These are phyloP conservation scores for Loriculus beryllinus DNA, from an alignment of 2,797 vertebrate species.

Conservation along the genomic window DNA sequence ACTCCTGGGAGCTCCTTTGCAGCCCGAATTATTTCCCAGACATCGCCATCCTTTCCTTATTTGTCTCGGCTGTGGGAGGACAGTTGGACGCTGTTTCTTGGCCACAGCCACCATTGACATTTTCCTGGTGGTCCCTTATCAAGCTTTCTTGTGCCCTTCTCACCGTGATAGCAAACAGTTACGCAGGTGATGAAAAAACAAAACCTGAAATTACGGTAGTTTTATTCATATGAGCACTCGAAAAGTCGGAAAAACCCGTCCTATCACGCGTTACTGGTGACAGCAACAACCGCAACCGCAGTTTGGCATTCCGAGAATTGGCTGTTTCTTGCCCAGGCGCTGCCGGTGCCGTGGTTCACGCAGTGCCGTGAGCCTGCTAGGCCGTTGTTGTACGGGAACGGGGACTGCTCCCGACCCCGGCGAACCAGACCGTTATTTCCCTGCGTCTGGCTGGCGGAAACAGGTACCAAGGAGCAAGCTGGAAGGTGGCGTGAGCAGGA, in stretches of 20 bases:
- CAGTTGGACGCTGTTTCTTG: neutral
- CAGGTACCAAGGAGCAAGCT: neutral
- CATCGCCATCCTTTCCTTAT: neutral
- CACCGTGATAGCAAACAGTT: neutral
- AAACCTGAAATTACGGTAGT: accelerated
- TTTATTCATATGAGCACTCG: neutral
- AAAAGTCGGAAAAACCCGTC: neutral
- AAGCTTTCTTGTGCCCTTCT: neutral
- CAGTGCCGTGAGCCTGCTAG: too few species aligned
- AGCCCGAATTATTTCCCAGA: neutral
- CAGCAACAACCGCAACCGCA: neutral
- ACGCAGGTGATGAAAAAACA: accelerated
- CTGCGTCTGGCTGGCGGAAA: neutral
- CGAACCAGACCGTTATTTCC: neutral
- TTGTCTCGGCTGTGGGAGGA: neutral
- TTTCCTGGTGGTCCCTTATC: neutral
- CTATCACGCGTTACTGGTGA: neutral
- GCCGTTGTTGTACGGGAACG: neutral
- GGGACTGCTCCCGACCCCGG: accelerated
- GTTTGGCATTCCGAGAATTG: neutral
- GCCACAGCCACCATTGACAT: neutral
- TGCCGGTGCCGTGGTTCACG: neutral
- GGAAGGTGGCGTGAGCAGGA: neutral
- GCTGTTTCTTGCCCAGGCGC: neutral
- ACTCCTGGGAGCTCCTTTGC: neutral